These are phyloP conservation scores for Macrotis lagotis DNA, from an alignment of 2,113 vertebrate species.

Conservation along the genomic window DNA sequence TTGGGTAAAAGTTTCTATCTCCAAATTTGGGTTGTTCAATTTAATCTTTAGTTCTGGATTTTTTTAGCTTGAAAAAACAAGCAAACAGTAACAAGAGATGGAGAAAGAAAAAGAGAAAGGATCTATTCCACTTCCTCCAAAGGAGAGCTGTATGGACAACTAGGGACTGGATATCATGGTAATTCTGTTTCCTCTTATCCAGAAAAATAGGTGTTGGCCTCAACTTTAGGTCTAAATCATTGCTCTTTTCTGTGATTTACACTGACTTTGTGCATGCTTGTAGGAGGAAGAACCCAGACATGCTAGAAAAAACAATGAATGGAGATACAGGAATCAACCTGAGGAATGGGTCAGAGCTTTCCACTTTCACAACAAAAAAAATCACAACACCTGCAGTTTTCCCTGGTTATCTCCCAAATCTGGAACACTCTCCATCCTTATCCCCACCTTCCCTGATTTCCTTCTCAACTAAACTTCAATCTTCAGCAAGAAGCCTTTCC, in stretches of 20 bases:
- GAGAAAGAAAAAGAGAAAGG: constrained; percentile 22
- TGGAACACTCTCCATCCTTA: too few relatives aligned
- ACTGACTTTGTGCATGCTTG: constrained; percentile 12
- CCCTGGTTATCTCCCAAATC: too few relatives aligned
- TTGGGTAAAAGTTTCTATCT: neutral
- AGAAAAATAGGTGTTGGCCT: neutral
- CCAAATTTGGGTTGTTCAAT: neutral
- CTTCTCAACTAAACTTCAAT: too few relatives aligned
- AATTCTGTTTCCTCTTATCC: constrained; percentile 12
- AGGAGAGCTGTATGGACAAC: neutral
- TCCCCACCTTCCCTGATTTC: too few relatives aligned
- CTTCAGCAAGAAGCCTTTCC: too few relatives aligned
- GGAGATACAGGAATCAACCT: neutral
- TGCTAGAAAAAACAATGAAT: neutral
- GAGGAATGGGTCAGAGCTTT: neutral
- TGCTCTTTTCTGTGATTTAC: neutral
- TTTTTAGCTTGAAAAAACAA: constrained; percentile 41
- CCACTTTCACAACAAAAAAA: too few relatives aligned
- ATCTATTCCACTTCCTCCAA: neutral
- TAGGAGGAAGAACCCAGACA: constrained; percentile 52
- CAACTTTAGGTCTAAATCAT: neutral
- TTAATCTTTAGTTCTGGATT: neutral
- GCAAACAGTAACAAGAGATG: constrained; percentile 23
- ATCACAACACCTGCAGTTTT: too few relatives aligned
- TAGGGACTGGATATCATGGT: constrained; percentile 53